Evolutionary conservation across 2,797 vertebrate genomes (phyloP).

Genomic region (Tarsius wallacei): DNA sequence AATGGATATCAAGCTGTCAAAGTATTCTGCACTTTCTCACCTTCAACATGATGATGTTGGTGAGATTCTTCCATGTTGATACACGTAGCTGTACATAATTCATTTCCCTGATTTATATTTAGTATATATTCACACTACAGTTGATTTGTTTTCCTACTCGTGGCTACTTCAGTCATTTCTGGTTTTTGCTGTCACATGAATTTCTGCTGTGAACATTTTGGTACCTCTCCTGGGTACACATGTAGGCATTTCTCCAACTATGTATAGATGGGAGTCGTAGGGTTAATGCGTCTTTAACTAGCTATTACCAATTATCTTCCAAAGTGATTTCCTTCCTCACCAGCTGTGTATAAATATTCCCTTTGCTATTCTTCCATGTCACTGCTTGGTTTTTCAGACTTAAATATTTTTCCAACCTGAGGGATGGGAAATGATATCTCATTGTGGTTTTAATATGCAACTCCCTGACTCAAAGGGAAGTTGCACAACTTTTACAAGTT

Average conservation of each 20-base stretch:
- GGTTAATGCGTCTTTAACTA: not conserved
- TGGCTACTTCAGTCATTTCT: not conserved
- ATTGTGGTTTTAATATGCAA: not conserved
- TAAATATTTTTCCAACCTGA: not conserved
- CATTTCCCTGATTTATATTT: not conserved
- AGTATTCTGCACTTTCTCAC: not conserved
- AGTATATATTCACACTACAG: not conserved
- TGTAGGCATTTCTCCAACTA: not conserved
- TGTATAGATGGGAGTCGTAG: not conserved
- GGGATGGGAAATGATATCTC: not conserved
- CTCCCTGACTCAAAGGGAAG: not conserved
- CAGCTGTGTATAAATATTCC: not conserved
- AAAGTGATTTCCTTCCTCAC: not conserved
- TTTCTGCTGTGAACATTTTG: not conserved
- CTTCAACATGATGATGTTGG: not conserved
- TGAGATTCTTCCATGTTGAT: not conserved
- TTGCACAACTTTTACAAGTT: slow-evolving; percentile 7
- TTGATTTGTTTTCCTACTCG: not conserved
- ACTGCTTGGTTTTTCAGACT: not conserved
- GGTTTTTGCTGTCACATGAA: not conserved
- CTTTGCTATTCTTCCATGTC: not conserved
- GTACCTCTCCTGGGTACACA: not conserved
- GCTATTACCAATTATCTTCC: not conserved
- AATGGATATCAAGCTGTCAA: not conserved
- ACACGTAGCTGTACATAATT: not conserved